phyloP scores from a whole-genome alignment of 2,113 vertebrate genomes.

The Carettochelys insculpta region DNA sequence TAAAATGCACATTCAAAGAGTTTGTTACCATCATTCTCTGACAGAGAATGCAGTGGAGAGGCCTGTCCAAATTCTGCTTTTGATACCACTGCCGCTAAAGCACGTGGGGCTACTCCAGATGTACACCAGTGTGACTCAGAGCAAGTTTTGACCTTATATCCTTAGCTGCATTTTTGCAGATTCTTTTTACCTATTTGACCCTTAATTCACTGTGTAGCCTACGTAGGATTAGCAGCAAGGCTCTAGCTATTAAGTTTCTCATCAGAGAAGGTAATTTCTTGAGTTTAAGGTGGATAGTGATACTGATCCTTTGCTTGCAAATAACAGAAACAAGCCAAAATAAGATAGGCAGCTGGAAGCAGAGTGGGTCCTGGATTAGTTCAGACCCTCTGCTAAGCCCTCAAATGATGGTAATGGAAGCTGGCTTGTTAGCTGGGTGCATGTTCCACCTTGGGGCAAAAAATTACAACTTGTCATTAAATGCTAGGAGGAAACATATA shows the following conservation, averaged over 20 bases:
- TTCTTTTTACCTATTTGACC: constrained; percentile 24
- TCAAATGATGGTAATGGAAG: background rate
- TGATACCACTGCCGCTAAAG: constrained; percentile 7
- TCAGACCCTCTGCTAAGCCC: background rate
- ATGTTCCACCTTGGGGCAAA: background rate
- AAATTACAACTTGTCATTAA: background rate
- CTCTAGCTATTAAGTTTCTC: background rate
- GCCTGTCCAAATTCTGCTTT: constrained; percentile 10
- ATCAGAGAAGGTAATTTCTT: background rate
- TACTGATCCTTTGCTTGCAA: background rate
- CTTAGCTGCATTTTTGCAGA: background rate
- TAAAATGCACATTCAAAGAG: background rate
- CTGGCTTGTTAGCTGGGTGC: background rate
- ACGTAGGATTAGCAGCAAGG: background rate
- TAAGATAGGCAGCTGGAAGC: background rate
- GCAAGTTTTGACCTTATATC: background rate
- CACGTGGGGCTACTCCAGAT: background rate
- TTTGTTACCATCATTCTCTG: background rate
- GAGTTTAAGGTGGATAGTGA: background rate
- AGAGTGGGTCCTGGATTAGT: background rate
- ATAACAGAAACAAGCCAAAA: background rate
- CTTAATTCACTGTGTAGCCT: background rate
- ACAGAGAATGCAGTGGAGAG: background rate
- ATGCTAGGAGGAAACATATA: background rate
- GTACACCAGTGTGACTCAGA: background rate